Evolutionary conservation across 2,888 invertebrate species (phyloP).

Genomic region (Leptinotarsa tumamoca): DNA sequence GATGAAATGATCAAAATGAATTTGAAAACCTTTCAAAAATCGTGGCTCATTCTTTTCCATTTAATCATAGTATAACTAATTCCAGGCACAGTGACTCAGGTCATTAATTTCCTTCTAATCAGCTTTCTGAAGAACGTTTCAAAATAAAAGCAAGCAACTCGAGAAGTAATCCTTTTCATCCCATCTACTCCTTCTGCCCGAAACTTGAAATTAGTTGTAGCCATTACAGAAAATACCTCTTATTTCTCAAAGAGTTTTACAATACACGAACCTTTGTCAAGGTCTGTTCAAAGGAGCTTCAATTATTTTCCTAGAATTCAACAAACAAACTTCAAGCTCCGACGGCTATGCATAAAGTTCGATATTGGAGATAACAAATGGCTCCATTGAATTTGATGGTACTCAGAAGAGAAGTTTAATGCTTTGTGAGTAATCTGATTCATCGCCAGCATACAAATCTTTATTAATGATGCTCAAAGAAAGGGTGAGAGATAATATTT

Average conservation of each 20-base stretch:
- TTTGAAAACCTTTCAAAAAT: too few relatives aligned
- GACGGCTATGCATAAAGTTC: conserved; percentile 15
- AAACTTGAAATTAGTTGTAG: conserved; percentile 16
- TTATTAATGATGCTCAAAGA: conserved; percentile 10
- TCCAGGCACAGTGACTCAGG: neutral
- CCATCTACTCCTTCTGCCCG: neutral
- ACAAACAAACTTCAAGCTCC: conserved; percentile 14
- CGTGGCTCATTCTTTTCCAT: too few relatives aligned
- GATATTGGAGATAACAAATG: conserved; percentile 22
- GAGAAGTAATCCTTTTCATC: neutral
- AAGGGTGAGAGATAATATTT: conserved; percentile 7
- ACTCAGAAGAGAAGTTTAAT: conserved; percentile 4
- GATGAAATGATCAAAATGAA: too few relatives aligned
- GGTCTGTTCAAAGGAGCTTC: conserved; percentile 14
- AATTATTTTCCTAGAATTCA: conserved; percentile 22
- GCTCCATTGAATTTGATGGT: conserved; percentile 18
- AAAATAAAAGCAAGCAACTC: conserved; percentile 1
- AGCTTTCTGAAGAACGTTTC: neutral
- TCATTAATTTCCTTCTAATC: conserved; percentile 5
- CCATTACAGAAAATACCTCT: conserved; percentile 22
- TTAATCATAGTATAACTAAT: neutral
- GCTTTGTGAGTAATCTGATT: conserved; percentile 18
- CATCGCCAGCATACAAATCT: conserved; percentile 14
- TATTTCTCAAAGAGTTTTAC: neutral
- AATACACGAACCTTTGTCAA: conserved; percentile 16